Conservation (phyloP, 2,113 vertebrate species). For the Indicator maculatus region DNA sequence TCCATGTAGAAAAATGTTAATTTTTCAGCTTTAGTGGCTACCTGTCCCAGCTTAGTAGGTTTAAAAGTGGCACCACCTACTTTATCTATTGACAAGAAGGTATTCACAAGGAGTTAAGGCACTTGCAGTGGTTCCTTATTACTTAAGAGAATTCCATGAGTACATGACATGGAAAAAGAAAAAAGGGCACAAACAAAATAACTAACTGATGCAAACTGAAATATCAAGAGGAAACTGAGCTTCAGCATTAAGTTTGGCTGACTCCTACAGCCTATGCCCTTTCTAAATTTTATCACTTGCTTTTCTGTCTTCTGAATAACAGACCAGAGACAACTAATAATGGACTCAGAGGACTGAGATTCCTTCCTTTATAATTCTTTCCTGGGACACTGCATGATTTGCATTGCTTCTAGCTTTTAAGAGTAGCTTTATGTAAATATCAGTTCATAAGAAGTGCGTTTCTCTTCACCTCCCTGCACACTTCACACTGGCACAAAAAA, state of each 20-base stretch:
- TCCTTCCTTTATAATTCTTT: background rate
- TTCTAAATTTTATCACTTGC: background rate
- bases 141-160: background rate
- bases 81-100: background rate
- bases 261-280: background rate
- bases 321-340: background rate
- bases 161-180: background rate
- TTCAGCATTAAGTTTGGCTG: background rate
- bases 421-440: background rate
- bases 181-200: background rate
- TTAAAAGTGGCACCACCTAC: background rate
- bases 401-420: background rate
- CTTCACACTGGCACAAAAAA: background rate
- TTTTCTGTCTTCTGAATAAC: background rate
- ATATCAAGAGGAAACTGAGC: background rate
- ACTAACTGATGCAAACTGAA: background rate
- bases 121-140: background rate
- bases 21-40: background rate
- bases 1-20: background rate
- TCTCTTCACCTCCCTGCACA: background rate
- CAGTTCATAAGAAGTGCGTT: accelerated
- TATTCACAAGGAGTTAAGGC: background rate
- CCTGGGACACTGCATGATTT: background rate
- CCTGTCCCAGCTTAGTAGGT: background rate
- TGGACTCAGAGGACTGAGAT: background rate